Evolutionary conservation across 2,888 invertebrate genomes (phyloP), one percentile per base, ranked within the genome.

Genomic region (Hofmannophila pseudospretella): DNA sequence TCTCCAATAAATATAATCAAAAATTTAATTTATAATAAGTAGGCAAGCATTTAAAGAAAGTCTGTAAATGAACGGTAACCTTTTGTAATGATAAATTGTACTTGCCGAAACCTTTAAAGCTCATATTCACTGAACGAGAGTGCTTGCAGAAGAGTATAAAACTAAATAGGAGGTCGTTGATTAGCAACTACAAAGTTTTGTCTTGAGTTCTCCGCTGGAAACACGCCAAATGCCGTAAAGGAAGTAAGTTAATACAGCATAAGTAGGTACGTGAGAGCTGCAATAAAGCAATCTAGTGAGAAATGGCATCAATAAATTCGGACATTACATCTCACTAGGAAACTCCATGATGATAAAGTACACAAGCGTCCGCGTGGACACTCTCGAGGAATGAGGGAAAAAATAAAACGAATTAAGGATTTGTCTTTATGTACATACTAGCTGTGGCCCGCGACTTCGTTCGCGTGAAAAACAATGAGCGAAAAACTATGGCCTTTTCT

Each of bases 131-230:
- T 14, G 34, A 32, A 46, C 41, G 34, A 32, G 33, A 43, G 37
- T 34, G 40, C 41, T 32, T 37, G 38, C 36, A 40, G 32, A 23
- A 20, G 13, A 34, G 31, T 47, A 51, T 43, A 35, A 31, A 36
- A 40, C 40, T 42, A 44, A 47, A 36, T 33, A 60, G 48, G 53
- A 58, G 62, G 47, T 44, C 50, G 52, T 67, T 67, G 68, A 77
- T 69, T 70, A 73, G 69, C 66, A 64, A 59, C 59, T 64, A 52
- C 62, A 64, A 67, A 72, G 61, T 68, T 69, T 58, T 54, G 57
- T 60, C 54, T 57, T 48, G 45, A 51, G 48, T 51, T 46, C 47
- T 36, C 32, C 40, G 47, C 53, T 72, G 75, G 72, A 58, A 41
- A 20, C 34, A 25, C 22, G 70, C 72, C 76, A 77, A 55, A 45